A percentile compares a stretch with the other conserved stretches of the same genome.
phyloP scores from a whole-genome alignment of 2,797 vertebrate genomes.

The Stomatorhinus walkeri region DNA sequence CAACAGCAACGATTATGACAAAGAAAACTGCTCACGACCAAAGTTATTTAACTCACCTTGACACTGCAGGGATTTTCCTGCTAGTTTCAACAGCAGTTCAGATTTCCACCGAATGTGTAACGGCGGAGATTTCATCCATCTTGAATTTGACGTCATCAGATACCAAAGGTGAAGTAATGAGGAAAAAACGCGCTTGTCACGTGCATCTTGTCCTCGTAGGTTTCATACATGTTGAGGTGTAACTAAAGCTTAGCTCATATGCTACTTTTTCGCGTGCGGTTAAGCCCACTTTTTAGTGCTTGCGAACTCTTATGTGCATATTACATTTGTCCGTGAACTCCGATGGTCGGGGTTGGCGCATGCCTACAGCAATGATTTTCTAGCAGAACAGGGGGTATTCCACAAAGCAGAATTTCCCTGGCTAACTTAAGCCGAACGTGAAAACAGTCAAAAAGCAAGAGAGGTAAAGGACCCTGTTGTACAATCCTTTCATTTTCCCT shows the following conservation, averaged over 20 bases:
- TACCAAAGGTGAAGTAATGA: conserved; percentile 96
- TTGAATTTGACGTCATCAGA: conserved; percentile 99
- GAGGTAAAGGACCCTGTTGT: neutral
- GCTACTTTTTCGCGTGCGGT: neutral
- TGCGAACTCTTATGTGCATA: neutral
- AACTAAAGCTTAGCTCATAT: neutral
- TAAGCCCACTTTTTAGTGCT: neutral
- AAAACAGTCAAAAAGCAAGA: neutral
- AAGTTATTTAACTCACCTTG: conserved; percentile 64
- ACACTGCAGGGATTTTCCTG: conserved; percentile 43
- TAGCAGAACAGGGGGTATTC: neutral
- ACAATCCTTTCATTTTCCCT: neutral
- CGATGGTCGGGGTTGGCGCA: neutral
- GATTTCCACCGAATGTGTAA: conserved; percentile 72
- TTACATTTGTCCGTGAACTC: neutral
- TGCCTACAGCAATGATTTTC: neutral
- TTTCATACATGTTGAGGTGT: neutral
- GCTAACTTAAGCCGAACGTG: neutral
- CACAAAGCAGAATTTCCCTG: neutral
- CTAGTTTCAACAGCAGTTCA: conserved; percentile 58
- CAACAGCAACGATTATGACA: conserved; percentile 39
- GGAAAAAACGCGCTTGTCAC: conserved; percentile 87
- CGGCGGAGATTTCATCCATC: conserved; percentile 99
- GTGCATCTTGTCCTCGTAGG: conserved; percentile 47
- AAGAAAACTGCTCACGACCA: conserved; percentile 12